phyloP scores from a whole-genome alignment of 2,797 vertebrate species.

The Ciconia nigra region DNA sequence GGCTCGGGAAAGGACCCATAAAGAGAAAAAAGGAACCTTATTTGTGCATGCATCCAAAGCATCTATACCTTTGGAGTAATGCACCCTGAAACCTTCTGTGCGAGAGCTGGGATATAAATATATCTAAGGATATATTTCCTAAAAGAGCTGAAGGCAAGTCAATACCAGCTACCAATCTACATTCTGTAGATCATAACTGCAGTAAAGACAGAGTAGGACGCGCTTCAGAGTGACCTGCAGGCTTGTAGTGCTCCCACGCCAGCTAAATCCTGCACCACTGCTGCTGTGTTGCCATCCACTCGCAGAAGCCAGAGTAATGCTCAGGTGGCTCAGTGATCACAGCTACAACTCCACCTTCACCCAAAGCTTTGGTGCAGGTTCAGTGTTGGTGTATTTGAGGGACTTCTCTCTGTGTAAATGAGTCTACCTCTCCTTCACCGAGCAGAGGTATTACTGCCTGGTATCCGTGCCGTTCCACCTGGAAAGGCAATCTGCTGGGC shows the following conservation, averaged over 20 bases:
- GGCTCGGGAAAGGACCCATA: background rate
- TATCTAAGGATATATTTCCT: background rate
- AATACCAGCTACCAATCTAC: background rate
- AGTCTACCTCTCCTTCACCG: background rate
- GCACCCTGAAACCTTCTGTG: background rate
- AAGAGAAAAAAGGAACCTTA: background rate
- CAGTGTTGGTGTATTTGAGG: rapidly evolving
- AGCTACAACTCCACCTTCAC: background rate
- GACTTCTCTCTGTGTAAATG: background rate
- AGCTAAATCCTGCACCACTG: background rate
- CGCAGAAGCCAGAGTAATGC: background rate
- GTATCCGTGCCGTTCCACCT: rapidly evolving
- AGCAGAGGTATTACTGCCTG: background rate
- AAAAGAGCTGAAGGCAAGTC: background rate
- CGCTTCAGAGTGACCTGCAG: background rate
- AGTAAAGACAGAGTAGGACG: background rate
- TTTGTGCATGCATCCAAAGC: background rate
- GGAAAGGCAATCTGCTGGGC: background rate
- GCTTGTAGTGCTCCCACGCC: background rate
- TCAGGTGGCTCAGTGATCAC: background rate
- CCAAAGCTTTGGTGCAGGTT: background rate
- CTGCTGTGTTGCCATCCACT: background rate
- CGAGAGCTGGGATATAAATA: background rate
- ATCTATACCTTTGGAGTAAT: background rate
- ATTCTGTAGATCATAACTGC: background rate